Conservation (phyloP, 1,140 invertebrate species). For the Pogonomyrmex californicus region DNA sequence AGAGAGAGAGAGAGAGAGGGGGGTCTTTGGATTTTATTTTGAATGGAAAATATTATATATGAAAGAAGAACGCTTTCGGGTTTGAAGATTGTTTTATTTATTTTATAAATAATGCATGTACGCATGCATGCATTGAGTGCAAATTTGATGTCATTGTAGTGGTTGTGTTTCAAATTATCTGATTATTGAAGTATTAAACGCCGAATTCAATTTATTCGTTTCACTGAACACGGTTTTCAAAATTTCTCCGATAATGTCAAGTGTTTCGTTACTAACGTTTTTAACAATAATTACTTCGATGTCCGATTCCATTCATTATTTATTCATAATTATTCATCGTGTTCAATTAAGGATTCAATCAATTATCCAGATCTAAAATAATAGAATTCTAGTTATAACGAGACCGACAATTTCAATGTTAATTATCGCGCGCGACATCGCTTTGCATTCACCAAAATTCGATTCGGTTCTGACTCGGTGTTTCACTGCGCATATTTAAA, state of each 20-base stretch:
- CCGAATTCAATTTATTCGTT: slow-evolving; percentile 43
- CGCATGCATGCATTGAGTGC: not conserved
- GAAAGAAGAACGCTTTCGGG: not conserved
- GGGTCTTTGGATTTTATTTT: not conserved
- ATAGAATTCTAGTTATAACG: slow-evolving; percentile 51
- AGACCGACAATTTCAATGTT: slow-evolving; percentile 40
- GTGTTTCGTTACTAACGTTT: slow-evolving; percentile 36
- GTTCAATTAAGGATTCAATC: slow-evolving; percentile 64
- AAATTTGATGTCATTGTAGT: slow-evolving; percentile 4
- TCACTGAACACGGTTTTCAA: slow-evolving; percentile 25
- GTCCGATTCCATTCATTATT: slow-evolving; percentile 13
- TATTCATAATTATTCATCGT: slow-evolving; percentile 61
- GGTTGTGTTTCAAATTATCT: slow-evolving; percentile 46
- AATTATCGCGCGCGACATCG: slow-evolving; percentile 43
- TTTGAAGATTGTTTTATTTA: slow-evolving; percentile 14
- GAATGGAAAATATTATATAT: not conserved
- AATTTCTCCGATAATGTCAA: slow-evolving; percentile 49
- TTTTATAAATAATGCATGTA: slow-evolving; percentile 18
- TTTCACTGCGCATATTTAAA: slow-evolving; percentile 37
- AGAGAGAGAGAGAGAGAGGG: not conserved
- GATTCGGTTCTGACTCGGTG: slow-evolving; percentile 19
- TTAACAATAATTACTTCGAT: slow-evolving; percentile 30
- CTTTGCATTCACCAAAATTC: slow-evolving; percentile 19
- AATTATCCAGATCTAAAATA: slow-evolving; percentile 53
- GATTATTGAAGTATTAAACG: slow-evolving; percentile 52